Conservation (phyloP, 2,797 vertebrate genomes). For the Pseudomugil tenellus region DNA sequence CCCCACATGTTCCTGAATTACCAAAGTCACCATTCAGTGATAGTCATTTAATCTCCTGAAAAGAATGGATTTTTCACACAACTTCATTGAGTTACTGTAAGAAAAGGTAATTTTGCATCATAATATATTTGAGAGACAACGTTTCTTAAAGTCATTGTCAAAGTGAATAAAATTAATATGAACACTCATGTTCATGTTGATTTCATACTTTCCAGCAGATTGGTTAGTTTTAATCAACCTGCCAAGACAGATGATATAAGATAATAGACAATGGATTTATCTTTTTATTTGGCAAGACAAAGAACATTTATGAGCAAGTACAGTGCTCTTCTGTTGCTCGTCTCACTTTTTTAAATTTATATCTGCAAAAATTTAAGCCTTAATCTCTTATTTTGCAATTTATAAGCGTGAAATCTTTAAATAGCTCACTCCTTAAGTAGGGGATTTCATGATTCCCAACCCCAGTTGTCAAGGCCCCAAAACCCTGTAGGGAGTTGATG, state of each 20-base stretch:
- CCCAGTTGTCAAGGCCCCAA: no score
- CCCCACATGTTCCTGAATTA: constrained; percentile 51
- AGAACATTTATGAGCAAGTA: background rate
- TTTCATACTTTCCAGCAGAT: constrained; percentile 24
- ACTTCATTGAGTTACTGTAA: constrained; percentile 38
- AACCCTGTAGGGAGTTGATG: no score
- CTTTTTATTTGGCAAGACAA: constrained; percentile 9
- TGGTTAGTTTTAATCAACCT: constrained; percentile 34
- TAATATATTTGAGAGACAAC: constrained; percentile 14
- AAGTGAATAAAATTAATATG: background rate
- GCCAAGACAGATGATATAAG: constrained; percentile 10
- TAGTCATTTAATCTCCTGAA: constrained; percentile 53
- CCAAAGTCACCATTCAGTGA: constrained; percentile 56
- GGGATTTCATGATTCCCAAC: background rate
- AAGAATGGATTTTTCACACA: constrained; percentile 42
- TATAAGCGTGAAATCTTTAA: background rate
- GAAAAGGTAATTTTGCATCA: constrained; percentile 3
- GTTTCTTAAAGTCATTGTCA: constrained; percentile 6
- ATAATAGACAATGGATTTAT: constrained; percentile 7
- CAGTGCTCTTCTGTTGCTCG: background rate
- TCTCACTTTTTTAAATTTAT: no score
- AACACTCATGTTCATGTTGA: constrained; percentile 2
- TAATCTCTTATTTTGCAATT: background rate
- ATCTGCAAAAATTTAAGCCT: background rate
- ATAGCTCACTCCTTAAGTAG: background rate